These are phyloP conservation scores for Lerista edwardsae DNA, from an alignment of 2,797 vertebrate genomes.

Conservation along the genomic window DNA sequence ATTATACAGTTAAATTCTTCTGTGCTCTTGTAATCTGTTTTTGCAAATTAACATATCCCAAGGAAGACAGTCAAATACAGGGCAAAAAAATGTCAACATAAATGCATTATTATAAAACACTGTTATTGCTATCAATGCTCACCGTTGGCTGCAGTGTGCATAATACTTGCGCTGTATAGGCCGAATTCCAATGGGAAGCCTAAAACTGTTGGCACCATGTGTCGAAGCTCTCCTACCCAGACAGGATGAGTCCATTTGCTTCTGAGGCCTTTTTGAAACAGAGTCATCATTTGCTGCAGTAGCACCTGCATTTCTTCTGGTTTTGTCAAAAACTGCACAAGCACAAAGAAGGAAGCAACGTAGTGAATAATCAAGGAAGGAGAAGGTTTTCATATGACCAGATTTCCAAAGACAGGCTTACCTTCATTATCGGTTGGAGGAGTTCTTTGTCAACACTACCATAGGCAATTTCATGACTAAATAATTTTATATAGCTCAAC, in stretches of 20 bases:
- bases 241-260: conserved; percentile 69
- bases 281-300: conserved; percentile 61
- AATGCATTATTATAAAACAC: too few species aligned
- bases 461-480: conserved; percentile 84
- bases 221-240: conserved; percentile 76
- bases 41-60: too few species aligned
- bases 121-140: not conserved
- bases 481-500: conserved; percentile 74
- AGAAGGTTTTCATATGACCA: not conserved
- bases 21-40: too few species aligned
- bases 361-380: not conserved
- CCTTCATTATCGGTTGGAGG: conserved; percentile 74
- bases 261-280: conserved; percentile 71
- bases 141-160: conserved; percentile 70
- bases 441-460: conserved; percentile 77
- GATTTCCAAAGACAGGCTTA: conserved; percentile 55
- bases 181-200: conserved; percentile 85
- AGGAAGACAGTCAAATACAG: too few species aligned
- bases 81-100: too few species aligned
- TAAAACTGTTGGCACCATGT: conserved; percentile 78
- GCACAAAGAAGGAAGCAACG: not conserved
- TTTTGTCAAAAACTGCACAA: conserved; percentile 67
- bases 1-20: too few species aligned
- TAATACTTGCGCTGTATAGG: conserved; percentile 74
- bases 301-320: conserved; percentile 54